Percentiles rank a stretch among this genome's conserved stretches.
These are phyloP conservation scores for Brachionus manjavacas DNA, from an alignment of 1,140 invertebrate genomes.

Conservation along the genomic window DNA sequence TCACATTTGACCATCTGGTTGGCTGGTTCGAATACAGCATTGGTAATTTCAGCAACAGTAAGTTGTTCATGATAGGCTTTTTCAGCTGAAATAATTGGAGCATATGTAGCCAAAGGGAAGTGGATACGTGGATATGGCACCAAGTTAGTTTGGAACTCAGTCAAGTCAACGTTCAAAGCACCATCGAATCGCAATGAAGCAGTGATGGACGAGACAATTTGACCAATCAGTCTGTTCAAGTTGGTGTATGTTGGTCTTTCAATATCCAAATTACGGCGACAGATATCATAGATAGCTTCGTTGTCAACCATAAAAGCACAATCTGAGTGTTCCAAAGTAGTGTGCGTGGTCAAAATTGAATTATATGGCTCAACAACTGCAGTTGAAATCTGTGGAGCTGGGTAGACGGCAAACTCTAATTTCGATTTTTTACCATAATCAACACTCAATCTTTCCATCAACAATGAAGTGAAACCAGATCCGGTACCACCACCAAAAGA, in stretches of 20 bases:
- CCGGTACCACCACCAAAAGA: conserved; percentile 68
- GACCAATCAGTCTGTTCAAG: conserved; percentile 51
- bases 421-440: conserved; percentile 85
- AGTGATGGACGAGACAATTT: conserved; percentile 50
- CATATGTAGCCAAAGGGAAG: conserved; percentile 53
- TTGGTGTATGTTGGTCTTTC: conserved; percentile 74
- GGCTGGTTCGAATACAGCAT: conserved; percentile 77
- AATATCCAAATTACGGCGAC: conserved; percentile 77
- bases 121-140: conserved; percentile 56
- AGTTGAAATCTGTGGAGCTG: conserved; percentile 71
- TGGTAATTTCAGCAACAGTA: conserved; percentile 75
- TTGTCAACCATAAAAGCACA: conserved; percentile 69
- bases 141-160: conserved; percentile 68
- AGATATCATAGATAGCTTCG: conserved; percentile 86
- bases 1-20: conserved; percentile 90
- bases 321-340: conserved; percentile 58
- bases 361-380: conserved; percentile 58
- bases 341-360: conserved; percentile 57
- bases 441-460: conserved; percentile 80
- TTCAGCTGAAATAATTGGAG: conserved; percentile 51
- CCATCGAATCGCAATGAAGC: conserved; percentile 68
- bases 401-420: conserved; percentile 81
- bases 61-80: conserved; percentile 57
- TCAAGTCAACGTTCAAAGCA: conserved; percentile 67
- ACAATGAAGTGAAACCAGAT: conserved; percentile 78